Evolutionary conservation across 1,140 invertebrate genomes (phyloP).

Genomic region (Pseudomyrmex sp.): DNA sequence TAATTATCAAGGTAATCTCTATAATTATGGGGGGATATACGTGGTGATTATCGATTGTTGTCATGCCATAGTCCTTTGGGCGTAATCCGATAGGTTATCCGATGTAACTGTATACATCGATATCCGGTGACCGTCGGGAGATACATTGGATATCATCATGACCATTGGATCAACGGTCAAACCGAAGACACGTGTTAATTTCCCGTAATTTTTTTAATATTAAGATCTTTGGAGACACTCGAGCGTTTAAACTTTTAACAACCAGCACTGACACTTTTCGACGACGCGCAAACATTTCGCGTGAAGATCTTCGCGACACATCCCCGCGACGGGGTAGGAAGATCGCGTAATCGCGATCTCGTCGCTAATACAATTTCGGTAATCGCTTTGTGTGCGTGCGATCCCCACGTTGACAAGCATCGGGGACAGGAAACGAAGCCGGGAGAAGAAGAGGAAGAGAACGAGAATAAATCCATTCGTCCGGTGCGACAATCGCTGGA

Average conservation of each 20-base stretch:
- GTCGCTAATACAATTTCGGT: conserved; percentile 36
- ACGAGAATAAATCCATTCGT: conserved; percentile 55
- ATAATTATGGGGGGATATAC: conserved; percentile 46
- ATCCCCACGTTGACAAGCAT: neutral
- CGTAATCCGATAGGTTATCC: conserved; percentile 51
- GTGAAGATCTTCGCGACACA: neutral
- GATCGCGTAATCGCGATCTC: neutral
- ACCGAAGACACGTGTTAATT: neutral
- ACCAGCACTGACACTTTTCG: too few species aligned
- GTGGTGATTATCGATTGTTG: conserved; percentile 43
- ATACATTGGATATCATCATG: neutral
- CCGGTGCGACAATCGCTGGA: conserved; percentile 49
- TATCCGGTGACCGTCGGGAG: neutral
- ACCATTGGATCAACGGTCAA: neutral
- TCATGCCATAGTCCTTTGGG: conserved; percentile 15
- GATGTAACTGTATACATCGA: neutral
- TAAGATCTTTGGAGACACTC: neutral
- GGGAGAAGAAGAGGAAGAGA: neutral
- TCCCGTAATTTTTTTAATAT: neutral
- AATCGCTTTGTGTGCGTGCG: neutral
- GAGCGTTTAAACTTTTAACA: too few species aligned
- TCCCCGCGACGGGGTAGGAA: neutral
- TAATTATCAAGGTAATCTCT: conserved; percentile 49
- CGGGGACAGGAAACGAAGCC: too few species aligned
- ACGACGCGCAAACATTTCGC: neutral